Conservation (phyloP, 2,888 invertebrate species). For the Nymphalis polychloros region DNA sequence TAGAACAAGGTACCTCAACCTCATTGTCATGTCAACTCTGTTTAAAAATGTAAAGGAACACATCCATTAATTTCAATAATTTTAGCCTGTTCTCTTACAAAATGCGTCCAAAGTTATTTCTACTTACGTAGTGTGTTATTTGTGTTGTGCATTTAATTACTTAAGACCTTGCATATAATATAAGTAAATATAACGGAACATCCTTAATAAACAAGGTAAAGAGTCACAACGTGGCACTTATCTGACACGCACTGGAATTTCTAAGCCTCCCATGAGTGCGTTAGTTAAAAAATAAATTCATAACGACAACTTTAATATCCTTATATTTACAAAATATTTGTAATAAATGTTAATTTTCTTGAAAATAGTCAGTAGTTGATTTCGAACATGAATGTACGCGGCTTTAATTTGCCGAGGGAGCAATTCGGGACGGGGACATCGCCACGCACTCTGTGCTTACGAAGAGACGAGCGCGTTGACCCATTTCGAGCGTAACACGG, state of each 20-base stretch:
- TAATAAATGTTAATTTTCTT: slow-evolving; percentile 47
- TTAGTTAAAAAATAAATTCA: background rate
- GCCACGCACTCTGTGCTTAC: slow-evolving; percentile 59
- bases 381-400: slow-evolving; percentile 18
- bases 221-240: slow-evolving; percentile 54
- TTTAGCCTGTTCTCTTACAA: background rate
- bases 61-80: slow-evolving; percentile 7
- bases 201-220: slow-evolving; percentile 25
- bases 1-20: slow-evolving; percentile 17
- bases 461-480: slow-evolving; percentile 67
- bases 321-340: background rate
- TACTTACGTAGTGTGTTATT: background rate
- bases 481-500: slow-evolving; percentile 74
- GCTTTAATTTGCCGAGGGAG: slow-evolving; percentile 70
- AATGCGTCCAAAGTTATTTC: background rate
- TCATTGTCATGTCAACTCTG: slow-evolving; percentile 25
- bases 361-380: slow-evolving; percentile 20
- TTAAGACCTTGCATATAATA: background rate
- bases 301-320: background rate
- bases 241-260: slow-evolving; percentile 34
- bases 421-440: slow-evolving; percentile 73
- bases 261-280: background rate
- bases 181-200: slow-evolving; percentile 1
- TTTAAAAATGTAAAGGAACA: slow-evolving; percentile 10
- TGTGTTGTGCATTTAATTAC: background rate